Conservation (phyloP, 2,797 vertebrate species). For the Channa striata region DNA sequence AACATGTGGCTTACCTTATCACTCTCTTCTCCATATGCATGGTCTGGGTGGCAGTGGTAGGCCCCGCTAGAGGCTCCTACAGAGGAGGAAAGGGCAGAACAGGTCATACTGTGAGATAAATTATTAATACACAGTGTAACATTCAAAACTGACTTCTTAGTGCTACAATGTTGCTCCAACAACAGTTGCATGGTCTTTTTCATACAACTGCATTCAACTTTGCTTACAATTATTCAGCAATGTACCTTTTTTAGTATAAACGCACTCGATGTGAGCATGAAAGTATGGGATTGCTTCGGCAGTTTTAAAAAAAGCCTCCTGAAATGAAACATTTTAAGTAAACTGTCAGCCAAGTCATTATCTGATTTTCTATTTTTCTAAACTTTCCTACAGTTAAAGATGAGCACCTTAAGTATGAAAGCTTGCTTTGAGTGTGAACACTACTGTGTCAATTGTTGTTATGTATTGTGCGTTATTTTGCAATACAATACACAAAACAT, state of each 20-base stretch:
- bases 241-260: background rate
- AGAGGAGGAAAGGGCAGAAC: constrained; percentile 27
- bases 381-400: background rate
- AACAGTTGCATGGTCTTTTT: background rate
- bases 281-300: background rate
- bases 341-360: background rate
- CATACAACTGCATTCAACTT: background rate
- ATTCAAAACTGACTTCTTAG: background rate
- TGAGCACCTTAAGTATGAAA: background rate
- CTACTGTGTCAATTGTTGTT: background rate
- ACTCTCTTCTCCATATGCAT: constrained; percentile 91
- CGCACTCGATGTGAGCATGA: background rate
- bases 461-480: constrained; percentile 9
- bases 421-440: background rate
- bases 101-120: background rate
- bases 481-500: constrained; percentile 21
- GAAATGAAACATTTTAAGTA: background rate
- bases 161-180: background rate
- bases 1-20: constrained; percentile 90
- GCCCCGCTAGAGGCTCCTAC: constrained; percentile 91
- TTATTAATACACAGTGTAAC: background rate
- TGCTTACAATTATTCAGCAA: background rate
- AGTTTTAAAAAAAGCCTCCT: background rate
- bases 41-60: constrained; percentile 94
- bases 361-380: constrained; percentile 1